Evolutionary conservation across 1,140 invertebrate genomes (phyloP).

Genomic region (Ceratosolen fusciceps): DNA sequence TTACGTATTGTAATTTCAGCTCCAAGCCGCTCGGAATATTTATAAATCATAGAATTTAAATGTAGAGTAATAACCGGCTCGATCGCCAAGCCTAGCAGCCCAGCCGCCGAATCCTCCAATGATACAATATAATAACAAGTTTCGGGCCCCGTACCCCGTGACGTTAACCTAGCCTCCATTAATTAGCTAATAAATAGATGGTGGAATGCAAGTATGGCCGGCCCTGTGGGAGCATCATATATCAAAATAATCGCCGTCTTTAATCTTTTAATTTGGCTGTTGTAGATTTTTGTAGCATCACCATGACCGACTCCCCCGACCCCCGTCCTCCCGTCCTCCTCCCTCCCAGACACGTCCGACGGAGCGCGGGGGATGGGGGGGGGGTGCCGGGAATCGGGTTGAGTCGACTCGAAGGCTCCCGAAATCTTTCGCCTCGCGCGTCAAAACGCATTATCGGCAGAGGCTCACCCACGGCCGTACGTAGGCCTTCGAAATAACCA

Average conservation of each 20-base stretch:
- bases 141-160: no score
- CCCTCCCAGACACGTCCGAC: no score
- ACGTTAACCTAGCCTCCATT: background rate
- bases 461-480: background rate
- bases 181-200: background rate
- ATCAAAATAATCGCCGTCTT: constrained; percentile 7
- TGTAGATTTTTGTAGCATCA: background rate
- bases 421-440: background rate
- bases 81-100: no score
- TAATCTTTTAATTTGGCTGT: constrained; percentile 10
- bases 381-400: no score
- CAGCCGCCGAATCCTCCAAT: background rate
- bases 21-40: background rate
- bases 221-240: background rate
- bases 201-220: background rate
- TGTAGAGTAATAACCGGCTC: background rate
- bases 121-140: background rate
- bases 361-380: no score
- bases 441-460: constrained; percentile 9
- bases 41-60: background rate
- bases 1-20: background rate
- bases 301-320: background rate
- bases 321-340: background rate
- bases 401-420: background rate
- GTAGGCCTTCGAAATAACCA: background rate